phyloP scores from a whole-genome alignment of 2,113 vertebrate genomes.

The Echinops telfairi region DNA sequence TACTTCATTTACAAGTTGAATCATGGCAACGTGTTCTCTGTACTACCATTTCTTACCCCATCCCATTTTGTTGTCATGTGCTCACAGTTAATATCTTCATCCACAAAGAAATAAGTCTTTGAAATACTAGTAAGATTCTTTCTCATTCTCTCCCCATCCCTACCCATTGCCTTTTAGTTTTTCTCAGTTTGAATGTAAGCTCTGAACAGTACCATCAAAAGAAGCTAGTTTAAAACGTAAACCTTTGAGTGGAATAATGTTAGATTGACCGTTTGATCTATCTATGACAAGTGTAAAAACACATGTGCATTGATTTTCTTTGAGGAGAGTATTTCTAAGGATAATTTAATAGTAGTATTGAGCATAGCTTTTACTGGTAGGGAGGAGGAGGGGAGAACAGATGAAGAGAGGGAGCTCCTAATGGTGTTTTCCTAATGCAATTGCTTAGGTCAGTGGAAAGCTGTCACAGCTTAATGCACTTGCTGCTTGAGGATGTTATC shows the following conservation, averaged over 20 bases:
- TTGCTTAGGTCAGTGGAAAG: slow-evolving; percentile 89
- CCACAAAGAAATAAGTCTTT: background rate
- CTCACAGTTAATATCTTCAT: background rate
- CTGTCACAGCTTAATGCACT: slow-evolving; percentile 87
- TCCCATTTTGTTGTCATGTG: background rate
- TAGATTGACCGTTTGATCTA: slow-evolving; percentile 86
- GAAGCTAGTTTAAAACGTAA: slow-evolving; percentile 75
- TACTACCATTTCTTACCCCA: background rate
- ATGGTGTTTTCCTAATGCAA: slow-evolving; percentile 87
- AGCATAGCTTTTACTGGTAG: slow-evolving; percentile 84
- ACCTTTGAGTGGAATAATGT: slow-evolving; percentile 81
- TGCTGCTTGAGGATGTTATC: slow-evolving; percentile 84
- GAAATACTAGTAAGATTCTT: background rate
- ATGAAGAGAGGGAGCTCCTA: slow-evolving; percentile 84
- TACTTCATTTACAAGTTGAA: background rate
- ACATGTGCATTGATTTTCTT: slow-evolving; percentile 89
- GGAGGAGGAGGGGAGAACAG: slow-evolving; percentile 71
- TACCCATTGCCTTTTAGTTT: slow-evolving; percentile 16
- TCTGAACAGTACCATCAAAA: slow-evolving; percentile 44
- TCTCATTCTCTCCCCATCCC: background rate
- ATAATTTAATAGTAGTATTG: slow-evolving; percentile 89
- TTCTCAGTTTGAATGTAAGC: background rate
- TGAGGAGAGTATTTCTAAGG: slow-evolving; percentile 87
- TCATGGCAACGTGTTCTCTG: background rate
- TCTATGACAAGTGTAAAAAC: slow-evolving; percentile 88